A percentile compares a stretch with the other conserved stretches of the same genome.
Conservation (phyloP, 2,113 vertebrate species). For the Nerophis ophidion region DNA sequence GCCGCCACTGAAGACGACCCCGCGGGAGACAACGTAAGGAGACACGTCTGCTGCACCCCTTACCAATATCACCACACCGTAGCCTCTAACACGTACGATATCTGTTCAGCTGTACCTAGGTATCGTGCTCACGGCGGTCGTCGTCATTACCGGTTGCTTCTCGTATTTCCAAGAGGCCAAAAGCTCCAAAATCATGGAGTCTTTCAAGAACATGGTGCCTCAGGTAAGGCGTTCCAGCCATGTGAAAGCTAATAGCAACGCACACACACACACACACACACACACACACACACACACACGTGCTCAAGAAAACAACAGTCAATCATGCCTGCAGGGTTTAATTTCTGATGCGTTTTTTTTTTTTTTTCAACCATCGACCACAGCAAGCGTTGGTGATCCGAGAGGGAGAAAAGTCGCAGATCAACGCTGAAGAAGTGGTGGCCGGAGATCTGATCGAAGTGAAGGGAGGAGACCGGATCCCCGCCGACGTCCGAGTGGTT, state of each 20-base stretch:
- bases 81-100: background rate
- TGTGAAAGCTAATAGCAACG: too few species aligned
- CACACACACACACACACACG: too few species aligned
- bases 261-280: too few species aligned
- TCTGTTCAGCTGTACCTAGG: slow-evolving; percentile 79
- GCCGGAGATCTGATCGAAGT: slow-evolving; percentile 86
- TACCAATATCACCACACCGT: slow-evolving; percentile 5
- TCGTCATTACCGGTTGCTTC: slow-evolving; percentile 87
- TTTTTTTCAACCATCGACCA: background rate
- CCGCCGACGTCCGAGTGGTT: slow-evolving; percentile 84
- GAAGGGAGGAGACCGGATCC: slow-evolving; percentile 88
- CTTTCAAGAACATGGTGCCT: slow-evolving; percentile 93
- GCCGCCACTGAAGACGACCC: slow-evolving; percentile 85
- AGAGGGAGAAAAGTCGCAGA: slow-evolving; percentile 88
- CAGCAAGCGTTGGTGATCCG: slow-evolving; percentile 92
- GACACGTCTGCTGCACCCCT: background rate
- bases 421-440: slow-evolving; percentile 87
- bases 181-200: slow-evolving; percentile 94
- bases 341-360: background rate
- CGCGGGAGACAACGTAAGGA: slow-evolving; percentile 82
- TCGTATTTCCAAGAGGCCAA: slow-evolving; percentile 92
- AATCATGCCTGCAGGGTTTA: background rate
- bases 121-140: slow-evolving; percentile 84
- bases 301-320: background rate
- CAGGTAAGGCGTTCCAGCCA: slow-evolving; percentile 67